phyloP scores from a whole-genome alignment of 2,888 invertebrate species.

The Hirtodrosophila duncani region DNA sequence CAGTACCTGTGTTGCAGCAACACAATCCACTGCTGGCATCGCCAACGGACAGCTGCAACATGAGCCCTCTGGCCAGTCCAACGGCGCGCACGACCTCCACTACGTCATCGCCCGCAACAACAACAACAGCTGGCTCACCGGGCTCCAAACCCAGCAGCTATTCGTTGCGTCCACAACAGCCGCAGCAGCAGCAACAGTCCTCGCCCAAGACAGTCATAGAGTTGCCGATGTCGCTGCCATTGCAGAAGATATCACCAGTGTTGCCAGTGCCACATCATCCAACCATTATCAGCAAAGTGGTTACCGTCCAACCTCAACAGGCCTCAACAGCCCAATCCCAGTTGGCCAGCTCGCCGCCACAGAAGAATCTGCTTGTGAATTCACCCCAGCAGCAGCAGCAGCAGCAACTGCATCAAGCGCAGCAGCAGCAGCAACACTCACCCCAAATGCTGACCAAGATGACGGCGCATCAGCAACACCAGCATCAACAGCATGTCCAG shows the following conservation, averaged over 20 bases:
- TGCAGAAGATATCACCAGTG: slow-evolving; percentile 72
- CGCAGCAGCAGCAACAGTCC: slow-evolving; percentile 29
- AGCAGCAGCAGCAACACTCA: slow-evolving; percentile 51
- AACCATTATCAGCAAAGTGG: slow-evolving; percentile 75
- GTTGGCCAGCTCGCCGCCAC: slow-evolving; percentile 50
- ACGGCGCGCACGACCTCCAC: slow-evolving; percentile 62
- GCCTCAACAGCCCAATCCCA: slow-evolving; percentile 67
- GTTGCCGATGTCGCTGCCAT: slow-evolving; percentile 49
- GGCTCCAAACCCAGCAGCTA: slow-evolving; percentile 72
- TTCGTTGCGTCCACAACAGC: slow-evolving; percentile 40
- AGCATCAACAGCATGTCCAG: slow-evolving; percentile 51
- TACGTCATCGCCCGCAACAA: slow-evolving; percentile 47
- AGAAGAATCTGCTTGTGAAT: slow-evolving; percentile 49
- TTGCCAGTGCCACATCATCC: slow-evolving; percentile 65
- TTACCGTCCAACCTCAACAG: slow-evolving; percentile 74
- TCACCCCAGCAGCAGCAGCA: slow-evolving; percentile 41
- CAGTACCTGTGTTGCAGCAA: slow-evolving; percentile 26
- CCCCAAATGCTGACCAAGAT: slow-evolving; percentile 73
- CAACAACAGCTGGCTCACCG: too few species aligned
- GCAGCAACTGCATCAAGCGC: slow-evolving; percentile 33
- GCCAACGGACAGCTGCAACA: slow-evolving; percentile 41
- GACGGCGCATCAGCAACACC: slow-evolving; percentile 55
- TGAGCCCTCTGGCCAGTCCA: slow-evolving; percentile 77
- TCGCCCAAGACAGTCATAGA: slow-evolving; percentile 77
- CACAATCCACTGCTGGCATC: slow-evolving; percentile 46